Conservation (phyloP, 2,113 vertebrate species). For the Python bivittatus region DNA sequence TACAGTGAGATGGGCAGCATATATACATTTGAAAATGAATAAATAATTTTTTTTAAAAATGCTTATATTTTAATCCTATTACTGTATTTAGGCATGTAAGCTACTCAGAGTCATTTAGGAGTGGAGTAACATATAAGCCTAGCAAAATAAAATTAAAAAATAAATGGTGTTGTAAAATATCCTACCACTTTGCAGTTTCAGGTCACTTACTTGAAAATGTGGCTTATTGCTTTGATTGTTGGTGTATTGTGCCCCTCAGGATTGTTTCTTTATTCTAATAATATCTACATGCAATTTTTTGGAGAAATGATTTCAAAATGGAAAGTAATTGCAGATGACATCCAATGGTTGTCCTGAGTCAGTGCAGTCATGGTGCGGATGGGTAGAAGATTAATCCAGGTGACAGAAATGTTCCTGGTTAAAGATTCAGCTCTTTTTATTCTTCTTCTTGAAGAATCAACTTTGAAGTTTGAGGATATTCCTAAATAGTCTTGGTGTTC, state of each 20-base stretch:
- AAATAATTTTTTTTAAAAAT: no score
- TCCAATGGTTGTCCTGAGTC: not conserved
- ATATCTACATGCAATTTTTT: not conserved
- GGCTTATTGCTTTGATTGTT: not conserved
- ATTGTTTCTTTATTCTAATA: not conserved
- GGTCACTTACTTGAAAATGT: not conserved
- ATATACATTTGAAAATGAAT: no score
- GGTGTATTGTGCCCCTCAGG: not conserved
- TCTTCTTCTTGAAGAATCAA: not conserved
- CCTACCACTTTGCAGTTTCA: not conserved
- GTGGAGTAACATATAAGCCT: not conserved
- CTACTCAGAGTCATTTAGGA: not conserved
- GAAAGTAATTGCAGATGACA: not conserved
- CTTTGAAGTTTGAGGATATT: not conserved
- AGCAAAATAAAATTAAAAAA: not conserved
- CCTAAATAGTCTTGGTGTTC: not conserved
- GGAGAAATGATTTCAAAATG: not conserved
- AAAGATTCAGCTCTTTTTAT: not conserved
- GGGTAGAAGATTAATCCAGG: not conserved
- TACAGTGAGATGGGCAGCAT: no score
- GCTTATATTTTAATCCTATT: not conserved
- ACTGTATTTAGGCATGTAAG: not conserved
- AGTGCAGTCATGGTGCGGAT: not conserved
- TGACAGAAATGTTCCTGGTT: not conserved
- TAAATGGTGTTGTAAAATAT: not conserved